Evolutionary conservation across 2,797 vertebrate genomes (phyloP).

Genomic region (Nothura maculosa): DNA sequence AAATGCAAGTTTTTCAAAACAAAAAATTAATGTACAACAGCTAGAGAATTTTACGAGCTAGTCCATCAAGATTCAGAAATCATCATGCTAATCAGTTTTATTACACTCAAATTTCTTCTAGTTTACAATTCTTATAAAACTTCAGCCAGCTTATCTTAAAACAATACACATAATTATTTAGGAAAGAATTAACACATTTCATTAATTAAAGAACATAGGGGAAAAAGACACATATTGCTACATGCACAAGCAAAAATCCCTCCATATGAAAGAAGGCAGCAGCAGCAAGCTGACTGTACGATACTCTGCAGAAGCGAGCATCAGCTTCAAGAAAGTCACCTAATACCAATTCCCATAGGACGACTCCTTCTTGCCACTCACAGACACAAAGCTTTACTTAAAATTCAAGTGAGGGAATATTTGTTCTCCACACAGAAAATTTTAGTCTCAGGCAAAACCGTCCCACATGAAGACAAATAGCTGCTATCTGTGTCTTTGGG

Average conservation of each 20-base stretch:
- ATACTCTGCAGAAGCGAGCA: not conserved
- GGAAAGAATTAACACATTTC: not conserved
- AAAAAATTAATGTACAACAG: not conserved
- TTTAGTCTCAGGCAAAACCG: not conserved
- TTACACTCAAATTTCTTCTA: not conserved
- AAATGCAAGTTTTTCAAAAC: not conserved
- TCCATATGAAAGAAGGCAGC: not conserved
- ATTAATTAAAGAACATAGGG: not conserved
- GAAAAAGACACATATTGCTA: not conserved
- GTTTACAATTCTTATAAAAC: not conserved
- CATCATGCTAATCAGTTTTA: rapidly evolving
- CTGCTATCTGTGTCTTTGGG: not conserved
- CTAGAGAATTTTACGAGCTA: not conserved
- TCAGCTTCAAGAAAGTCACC: not conserved
- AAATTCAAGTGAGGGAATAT: not conserved
- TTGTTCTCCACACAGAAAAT: not conserved
- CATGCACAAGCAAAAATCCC: not conserved
- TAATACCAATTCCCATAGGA: not conserved
- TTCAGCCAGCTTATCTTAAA: not conserved
- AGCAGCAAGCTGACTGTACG: rapidly evolving
- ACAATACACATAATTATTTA: not conserved
- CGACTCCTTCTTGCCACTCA: not conserved
- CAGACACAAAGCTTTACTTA: not conserved
- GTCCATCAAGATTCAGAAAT: not conserved
- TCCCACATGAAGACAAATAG: not conserved